Percentiles rank a stretch among this genome's conserved stretches.
phyloP scores from a whole-genome alignment of 2,113 vertebrate genomes.

The Fukomys damarensis region DNA sequence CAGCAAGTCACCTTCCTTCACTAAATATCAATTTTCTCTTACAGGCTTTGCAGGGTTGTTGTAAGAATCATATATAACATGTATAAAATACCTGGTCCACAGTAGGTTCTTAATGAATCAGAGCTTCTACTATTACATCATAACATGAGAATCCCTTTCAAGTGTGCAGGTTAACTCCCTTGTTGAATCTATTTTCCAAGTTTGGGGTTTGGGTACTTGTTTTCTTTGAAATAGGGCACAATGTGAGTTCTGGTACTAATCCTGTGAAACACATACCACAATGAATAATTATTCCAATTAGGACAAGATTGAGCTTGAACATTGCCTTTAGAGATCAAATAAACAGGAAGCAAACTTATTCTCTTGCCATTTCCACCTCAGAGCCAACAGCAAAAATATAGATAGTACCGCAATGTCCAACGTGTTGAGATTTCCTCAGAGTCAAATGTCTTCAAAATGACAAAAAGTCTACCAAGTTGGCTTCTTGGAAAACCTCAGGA shows the following conservation, averaged over 20 bases:
- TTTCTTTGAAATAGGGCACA: slow-evolving; percentile 60
- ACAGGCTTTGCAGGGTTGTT: not conserved
- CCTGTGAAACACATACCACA: slow-evolving; percentile 27
- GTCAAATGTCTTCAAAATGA: slow-evolving; percentile 34
- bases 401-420: not conserved
- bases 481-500: slow-evolving; percentile 66
- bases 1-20: not conserved
- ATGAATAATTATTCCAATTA: slow-evolving; percentile 51
- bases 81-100: slow-evolving; percentile 44
- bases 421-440: slow-evolving; percentile 28
- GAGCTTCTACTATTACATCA: not conserved
- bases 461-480: not conserved
- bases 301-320: slow-evolving; percentile 54
- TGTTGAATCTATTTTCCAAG: slow-evolving; percentile 49
- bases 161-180: slow-evolving; percentile 19
- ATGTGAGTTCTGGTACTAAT: slow-evolving; percentile 66
- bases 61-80: slow-evolving; percentile 33
- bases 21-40: slow-evolving; percentile 30
- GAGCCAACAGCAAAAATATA: slow-evolving; percentile 44
- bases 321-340: slow-evolving; percentile 54
- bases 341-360: slow-evolving; percentile 59
- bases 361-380: slow-evolving; percentile 58
- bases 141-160: slow-evolving; percentile 52
- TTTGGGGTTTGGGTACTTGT: not conserved
- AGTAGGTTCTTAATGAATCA: slow-evolving; percentile 71